These are phyloP conservation scores for Sitophilus oryzae DNA, from an alignment of 1,140 invertebrate species.

Conservation along the genomic window DNA sequence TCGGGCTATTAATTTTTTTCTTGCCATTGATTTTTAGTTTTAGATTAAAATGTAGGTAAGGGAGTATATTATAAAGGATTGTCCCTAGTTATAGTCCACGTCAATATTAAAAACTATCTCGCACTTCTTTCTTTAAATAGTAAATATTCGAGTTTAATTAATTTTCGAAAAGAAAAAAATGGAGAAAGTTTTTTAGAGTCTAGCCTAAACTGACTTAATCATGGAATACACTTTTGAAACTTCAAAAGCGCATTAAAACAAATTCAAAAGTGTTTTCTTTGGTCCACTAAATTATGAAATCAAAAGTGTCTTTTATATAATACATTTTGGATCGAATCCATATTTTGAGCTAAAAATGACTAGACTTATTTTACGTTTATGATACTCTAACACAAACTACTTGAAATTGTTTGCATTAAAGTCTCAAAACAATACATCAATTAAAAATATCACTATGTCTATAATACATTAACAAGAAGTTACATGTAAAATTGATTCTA, in stretches of 20 bases:
- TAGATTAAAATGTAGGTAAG: too few species aligned
- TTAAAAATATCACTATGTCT: conserved; percentile 15
- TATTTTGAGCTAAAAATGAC: conserved; percentile 25
- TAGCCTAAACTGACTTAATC: neutral
- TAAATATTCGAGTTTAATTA: too few species aligned
- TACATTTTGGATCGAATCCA: conserved; percentile 6
- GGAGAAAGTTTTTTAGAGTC: neutral
- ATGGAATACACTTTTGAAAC: conserved; percentile 1
- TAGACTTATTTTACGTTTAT: conserved; percentile 13
- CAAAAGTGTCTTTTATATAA: conserved; percentile 18
- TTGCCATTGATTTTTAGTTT: too few species aligned
- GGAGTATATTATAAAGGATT: conserved; percentile 19
- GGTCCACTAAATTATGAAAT: conserved; percentile 22
- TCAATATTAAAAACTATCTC: conserved; percentile 9
- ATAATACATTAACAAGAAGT: conserved; percentile 10
- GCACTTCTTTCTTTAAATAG: conserved; percentile 8
- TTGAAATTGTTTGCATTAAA: conserved; percentile 3
- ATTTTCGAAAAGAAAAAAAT: neutral
- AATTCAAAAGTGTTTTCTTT: conserved; percentile 16
- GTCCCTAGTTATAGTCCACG: conserved; percentile 25
- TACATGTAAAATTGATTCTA: conserved; percentile 5
- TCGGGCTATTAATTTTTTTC: too few species aligned
- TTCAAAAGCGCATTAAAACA: conserved; percentile 3
- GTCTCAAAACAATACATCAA: conserved; percentile 2
- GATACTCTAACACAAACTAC: too few species aligned